Percentiles rank a stretch among this genome's conserved stretches.
phyloP scores from a whole-genome alignment of 2,113 vertebrate genomes.

The Bubo blakistoni region DNA sequence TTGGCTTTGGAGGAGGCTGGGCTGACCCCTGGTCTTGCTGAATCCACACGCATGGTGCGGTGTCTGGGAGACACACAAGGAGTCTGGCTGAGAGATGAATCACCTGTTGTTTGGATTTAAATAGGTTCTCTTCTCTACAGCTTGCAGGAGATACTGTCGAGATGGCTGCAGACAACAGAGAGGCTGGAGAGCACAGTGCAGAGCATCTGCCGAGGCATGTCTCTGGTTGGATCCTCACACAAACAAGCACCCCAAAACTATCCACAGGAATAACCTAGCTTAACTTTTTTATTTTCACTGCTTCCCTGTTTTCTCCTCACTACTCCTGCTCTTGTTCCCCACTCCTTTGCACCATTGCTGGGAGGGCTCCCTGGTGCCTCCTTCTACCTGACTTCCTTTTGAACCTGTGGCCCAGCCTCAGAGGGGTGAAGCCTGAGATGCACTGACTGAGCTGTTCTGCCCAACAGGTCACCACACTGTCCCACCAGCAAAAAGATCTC shows the following conservation, averaged over 20 bases:
- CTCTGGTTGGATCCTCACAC: not conserved
- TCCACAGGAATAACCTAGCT: not conserved
- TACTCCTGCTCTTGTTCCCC: not conserved
- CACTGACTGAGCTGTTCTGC: not conserved
- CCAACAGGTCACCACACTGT: not conserved
- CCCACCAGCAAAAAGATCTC: not conserved
- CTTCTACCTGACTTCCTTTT: not conserved
- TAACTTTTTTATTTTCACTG: not conserved
- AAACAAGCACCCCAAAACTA: not conserved
- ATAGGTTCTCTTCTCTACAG: not conserved
- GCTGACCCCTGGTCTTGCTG: conserved; percentile 41
- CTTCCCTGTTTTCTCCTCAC: not conserved
- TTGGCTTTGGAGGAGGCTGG: conserved; percentile 26
- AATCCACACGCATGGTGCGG: conserved; percentile 9
- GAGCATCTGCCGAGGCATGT: not conserved
- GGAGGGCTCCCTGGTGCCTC: not conserved
- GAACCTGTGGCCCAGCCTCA: not conserved
- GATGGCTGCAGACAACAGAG: not conserved
- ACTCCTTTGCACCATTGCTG: not conserved
- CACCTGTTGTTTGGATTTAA: conserved; percentile 32
- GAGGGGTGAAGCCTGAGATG: not conserved
- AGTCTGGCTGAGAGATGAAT: conserved; percentile 35
- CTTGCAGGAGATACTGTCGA: not conserved
- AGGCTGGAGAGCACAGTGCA: not conserved
- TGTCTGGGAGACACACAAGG: not conserved